Evolutionary conservation across 1,140 invertebrate species (phyloP), one percentile per base, ranked within the genome.

Genomic region (Pogonomyrmex barbatus): DNA sequence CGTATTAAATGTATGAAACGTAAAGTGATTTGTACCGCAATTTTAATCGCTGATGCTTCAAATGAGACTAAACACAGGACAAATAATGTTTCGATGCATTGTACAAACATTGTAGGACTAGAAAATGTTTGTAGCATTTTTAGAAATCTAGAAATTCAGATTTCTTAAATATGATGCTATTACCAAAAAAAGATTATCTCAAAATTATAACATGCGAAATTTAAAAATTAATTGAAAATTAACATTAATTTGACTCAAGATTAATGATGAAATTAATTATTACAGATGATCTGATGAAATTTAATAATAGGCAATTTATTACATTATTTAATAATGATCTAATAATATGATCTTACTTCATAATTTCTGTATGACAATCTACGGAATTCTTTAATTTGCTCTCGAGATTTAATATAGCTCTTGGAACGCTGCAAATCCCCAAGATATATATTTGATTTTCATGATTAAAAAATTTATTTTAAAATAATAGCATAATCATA

Each of bases 1-100:
- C 47, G 4, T 8, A n/a, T 75, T 2, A 52, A 36, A 65, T 39
- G 4, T 42, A 4, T 33, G 1, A 10, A 65, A 85, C 0, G 17
- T 82, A 56, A 54, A 65, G 67, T 63, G 73, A 76, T 76, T 63
- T 86, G 9, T 91, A 94, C 94, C 87, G 89, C 89, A 86, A 92
- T 77, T 88, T 91, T n/a, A 24, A 91, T 68, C 2, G 82, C 75
- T 30, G 89, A 87, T 60, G 91, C 91, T 89, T 94, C 92, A 24
- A 94, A 92, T 24, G 92, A 93, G 54, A 93, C 90, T n/a, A 93
- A 86, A 84, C 93, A 94, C 6, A 94, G 62, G 78, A 92, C 86
- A 39, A 92, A 8, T 45, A 91, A 91, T 68, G 89, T 93, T n/a
- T 92, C 89, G 54, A 93, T 62, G 83, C 93, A 94, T 87, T 93